phyloP scores from a whole-genome alignment of 2,797 vertebrate genomes.

The Rhynchonycteris naso region DNA sequence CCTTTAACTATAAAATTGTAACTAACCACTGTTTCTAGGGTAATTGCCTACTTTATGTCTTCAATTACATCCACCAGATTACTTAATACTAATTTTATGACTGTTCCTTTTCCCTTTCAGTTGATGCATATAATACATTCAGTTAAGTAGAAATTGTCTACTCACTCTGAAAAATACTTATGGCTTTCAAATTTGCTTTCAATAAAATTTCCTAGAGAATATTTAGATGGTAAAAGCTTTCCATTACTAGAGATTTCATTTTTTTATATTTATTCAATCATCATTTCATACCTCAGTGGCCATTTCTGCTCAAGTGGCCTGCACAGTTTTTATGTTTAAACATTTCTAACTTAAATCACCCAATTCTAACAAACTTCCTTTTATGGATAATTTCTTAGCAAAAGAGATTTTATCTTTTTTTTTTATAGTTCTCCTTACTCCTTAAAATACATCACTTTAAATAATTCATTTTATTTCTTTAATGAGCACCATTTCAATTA shows the following conservation, averaged over 20 bases:
- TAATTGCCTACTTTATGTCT: conserved; percentile 12
- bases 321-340: not conserved
- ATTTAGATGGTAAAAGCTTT: not conserved
- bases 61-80: not conserved
- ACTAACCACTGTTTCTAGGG: conserved; percentile 33
- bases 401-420: conserved; percentile 24
- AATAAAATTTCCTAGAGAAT: conserved; percentile 52
- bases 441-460: conserved; percentile 16
- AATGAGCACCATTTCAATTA: not conserved
- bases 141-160: conserved; percentile 60
- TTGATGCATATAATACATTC: not conserved
- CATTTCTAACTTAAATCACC: conserved; percentile 24
- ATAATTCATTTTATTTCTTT: conserved; percentile 1
- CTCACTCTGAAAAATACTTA: conserved; percentile 52
- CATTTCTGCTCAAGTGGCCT: conserved; percentile 46
- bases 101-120: conserved; percentile 33
- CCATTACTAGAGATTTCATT: not conserved
- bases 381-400: conserved; percentile 14
- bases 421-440: not conserved
- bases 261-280: conserved; percentile 38
- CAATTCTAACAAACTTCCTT: conserved; percentile 3
- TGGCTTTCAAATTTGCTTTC: conserved; percentile 41
- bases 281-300: conserved; percentile 41
- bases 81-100: conserved; percentile 56
- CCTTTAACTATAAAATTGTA: conserved; percentile 23